phyloP scores from a whole-genome alignment of 2,113 vertebrate genomes.

The Suncus etruscus region DNA sequence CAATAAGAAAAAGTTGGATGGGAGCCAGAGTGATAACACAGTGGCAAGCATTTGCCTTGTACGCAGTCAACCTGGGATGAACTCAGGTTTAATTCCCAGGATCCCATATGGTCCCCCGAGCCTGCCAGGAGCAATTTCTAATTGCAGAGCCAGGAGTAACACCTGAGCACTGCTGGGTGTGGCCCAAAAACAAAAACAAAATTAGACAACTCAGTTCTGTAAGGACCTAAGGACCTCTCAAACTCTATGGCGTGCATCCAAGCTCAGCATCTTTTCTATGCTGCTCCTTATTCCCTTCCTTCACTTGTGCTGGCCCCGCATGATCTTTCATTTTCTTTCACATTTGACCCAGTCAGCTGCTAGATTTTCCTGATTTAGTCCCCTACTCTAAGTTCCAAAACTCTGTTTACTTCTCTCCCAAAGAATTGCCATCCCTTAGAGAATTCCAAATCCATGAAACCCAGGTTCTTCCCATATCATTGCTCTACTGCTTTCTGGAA shows the following conservation, averaged over 20 bases:
- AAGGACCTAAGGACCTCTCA: too few species aligned
- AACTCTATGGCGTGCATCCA: too few species aligned
- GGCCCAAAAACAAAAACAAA: not conserved
- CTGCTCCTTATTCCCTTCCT: not conserved
- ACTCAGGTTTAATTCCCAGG: too few species aligned
- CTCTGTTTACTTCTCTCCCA: not conserved
- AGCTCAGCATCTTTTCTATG: not conserved
- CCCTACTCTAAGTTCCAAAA: not conserved
- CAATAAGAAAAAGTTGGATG: not conserved
- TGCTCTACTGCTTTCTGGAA: not conserved
- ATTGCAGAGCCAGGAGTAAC: too few species aligned
- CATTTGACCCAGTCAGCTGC: not conserved
- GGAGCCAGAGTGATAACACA: too few species aligned
- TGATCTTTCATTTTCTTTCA: not conserved
- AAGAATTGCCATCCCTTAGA: too few species aligned
- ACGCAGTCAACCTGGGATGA: too few species aligned
- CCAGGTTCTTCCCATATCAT: not conserved
- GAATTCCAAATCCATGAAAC: not conserved
- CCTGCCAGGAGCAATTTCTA: too few species aligned
- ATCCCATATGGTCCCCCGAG: too few species aligned
- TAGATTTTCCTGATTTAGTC: not conserved
- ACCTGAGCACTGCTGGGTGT: too few species aligned
- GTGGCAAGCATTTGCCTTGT: too few species aligned
- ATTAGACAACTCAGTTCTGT: too few species aligned
- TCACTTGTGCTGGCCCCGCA: rapidly evolving